These are phyloP conservation scores for Cyprinodon brontotheroides DNA, from an alignment of 2,113 vertebrate species.

Conservation along the genomic window DNA sequence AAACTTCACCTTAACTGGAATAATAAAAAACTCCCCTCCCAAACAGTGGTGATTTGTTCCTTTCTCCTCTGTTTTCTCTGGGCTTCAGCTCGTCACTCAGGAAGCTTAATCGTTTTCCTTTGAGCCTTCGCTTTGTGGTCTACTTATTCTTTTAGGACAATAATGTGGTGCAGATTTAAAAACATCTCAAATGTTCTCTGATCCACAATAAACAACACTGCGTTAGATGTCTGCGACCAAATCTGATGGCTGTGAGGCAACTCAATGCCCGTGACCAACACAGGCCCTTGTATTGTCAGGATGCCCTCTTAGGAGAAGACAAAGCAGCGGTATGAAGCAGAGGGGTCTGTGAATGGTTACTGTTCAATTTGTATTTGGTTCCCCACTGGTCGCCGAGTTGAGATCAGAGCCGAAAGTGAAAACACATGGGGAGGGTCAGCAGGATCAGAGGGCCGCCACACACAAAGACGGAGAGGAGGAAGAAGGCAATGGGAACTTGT, in stretches of 20 bases:
- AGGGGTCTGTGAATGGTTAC: constrained; percentile 98
- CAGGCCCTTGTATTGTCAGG: constrained; percentile 84
- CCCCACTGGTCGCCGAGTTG: constrained; percentile 98
- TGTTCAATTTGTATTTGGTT: constrained; percentile 99
- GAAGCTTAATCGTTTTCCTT: constrained; percentile 24
- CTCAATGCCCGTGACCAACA: constrained; percentile 52
- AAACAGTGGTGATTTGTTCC: constrained; percentile 67
- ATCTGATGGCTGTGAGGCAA: constrained; percentile 14
- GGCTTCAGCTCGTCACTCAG: constrained; percentile 34
- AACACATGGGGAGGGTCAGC: constrained; percentile 99
- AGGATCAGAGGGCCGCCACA: constrained; percentile 98
- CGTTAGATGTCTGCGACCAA: constrained; percentile 23
- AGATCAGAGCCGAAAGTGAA: constrained; percentile 99
- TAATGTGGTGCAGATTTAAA: constrained; percentile 39
- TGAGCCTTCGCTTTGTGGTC: constrained; percentile 37
- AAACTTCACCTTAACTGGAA: constrained; percentile 76
- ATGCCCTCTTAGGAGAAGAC: constrained; percentile 83
- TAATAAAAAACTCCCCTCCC: constrained; percentile 70
- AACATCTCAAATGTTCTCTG: constrained; percentile 34
- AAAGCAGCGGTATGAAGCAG: constrained; percentile 91
- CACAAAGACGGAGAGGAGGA: constrained; percentile 87
- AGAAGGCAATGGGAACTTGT: constrained; percentile 91
- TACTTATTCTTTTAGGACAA: constrained; percentile 40
- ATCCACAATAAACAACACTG: constrained; percentile 41
- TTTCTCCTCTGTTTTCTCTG: constrained; percentile 52